Evolutionary conservation across 2,113 vertebrate genomes (phyloP).

Genomic region (Strigops habroptila): DNA sequence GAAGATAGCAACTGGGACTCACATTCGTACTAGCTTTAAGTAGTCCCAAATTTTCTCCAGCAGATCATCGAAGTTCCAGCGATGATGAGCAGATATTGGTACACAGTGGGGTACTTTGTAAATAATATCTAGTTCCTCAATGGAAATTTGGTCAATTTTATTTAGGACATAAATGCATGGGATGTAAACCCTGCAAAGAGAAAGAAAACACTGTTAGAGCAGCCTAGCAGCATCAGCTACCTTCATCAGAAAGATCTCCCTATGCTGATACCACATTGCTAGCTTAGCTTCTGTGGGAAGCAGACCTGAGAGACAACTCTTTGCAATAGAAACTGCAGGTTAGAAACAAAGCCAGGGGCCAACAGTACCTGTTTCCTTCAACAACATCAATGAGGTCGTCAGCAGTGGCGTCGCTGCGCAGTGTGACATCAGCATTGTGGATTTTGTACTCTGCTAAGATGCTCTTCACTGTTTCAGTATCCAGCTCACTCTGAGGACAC

Average conservation of each 20-base stretch:
- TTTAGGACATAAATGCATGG: constrained; percentile 97
- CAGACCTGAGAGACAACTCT: not conserved
- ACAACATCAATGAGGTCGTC: constrained; percentile 98
- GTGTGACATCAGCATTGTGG: constrained; percentile 94
- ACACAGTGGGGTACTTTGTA: constrained; percentile 99
- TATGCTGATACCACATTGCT: not conserved
- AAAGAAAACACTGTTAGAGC: not conserved
- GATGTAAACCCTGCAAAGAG: constrained; percentile 88
- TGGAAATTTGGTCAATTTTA: constrained; percentile 99
- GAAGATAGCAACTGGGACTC: constrained; percentile 54
- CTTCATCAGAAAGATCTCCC: not conserved
- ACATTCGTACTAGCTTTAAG: constrained; percentile 93
- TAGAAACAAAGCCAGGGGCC: not conserved
- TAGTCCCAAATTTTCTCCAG: constrained; percentile 98
- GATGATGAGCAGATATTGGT: constrained; percentile 96
- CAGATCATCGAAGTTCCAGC: constrained; percentile 99
- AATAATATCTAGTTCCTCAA: constrained; percentile 96
- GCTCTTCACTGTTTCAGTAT: constrained; percentile 92
- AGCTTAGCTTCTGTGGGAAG: not conserved
- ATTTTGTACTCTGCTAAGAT: constrained; percentile 98
- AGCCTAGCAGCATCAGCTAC: not conserved
- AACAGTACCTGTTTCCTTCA: constrained; percentile 91
- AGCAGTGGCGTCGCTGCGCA: constrained; percentile 92
- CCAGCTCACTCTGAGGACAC: constrained; percentile 93
- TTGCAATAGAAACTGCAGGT: not conserved